Base-by-base conservation (phyloP, 2,888 invertebrate species). In the Hemaris fuciformis region DNA sequence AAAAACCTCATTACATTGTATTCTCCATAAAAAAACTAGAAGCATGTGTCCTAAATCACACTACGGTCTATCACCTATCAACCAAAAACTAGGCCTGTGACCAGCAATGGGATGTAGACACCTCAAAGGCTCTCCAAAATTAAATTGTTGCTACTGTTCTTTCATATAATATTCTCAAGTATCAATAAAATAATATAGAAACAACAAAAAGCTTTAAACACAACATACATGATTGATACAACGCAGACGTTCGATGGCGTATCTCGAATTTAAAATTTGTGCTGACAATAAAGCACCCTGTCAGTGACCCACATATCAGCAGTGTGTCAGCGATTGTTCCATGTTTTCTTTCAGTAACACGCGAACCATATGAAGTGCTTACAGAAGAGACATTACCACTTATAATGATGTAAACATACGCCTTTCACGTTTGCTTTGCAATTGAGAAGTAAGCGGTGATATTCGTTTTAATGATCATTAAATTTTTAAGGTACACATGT, bases 221-320 rank as follows among this genome's bases (percentile, higher is more conserved):
- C 13, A 4, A 31, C 3, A n/a, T n/a, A 1, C n/a, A 38, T 5
- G 38, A 38, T 38, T 38, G 38, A 38, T n/a, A 38, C n/a, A 38
- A 38, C 38, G 3, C n/a, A 38, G 38, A 38, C 38, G 5, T 53
- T 31, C 31, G 27, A 18, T 20, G 18, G 18, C 27, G 31, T 53
- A 53, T 31, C 10, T 31, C 10, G 57, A 41, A 34, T 57, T 6
- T 22, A 57, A 42, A 42, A 25, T 57, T 57, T 57, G 22, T 57
- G 57, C 57, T 57, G 57, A 41, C 57, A 57, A 42, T 57, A 57
- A 38, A 38, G 23, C 57, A 57, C 27, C 53, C 31, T 18, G 25
- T 23, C 18, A 53, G 31, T 53, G 53, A 53, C 53, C 53, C 27
- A 53, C 18, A 53, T 53, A 31, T 53, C 27, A 15, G 10, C 45